Conservation (phyloP, 2,888 invertebrate genomes). For the Carterocephalus palaemon region DNA sequence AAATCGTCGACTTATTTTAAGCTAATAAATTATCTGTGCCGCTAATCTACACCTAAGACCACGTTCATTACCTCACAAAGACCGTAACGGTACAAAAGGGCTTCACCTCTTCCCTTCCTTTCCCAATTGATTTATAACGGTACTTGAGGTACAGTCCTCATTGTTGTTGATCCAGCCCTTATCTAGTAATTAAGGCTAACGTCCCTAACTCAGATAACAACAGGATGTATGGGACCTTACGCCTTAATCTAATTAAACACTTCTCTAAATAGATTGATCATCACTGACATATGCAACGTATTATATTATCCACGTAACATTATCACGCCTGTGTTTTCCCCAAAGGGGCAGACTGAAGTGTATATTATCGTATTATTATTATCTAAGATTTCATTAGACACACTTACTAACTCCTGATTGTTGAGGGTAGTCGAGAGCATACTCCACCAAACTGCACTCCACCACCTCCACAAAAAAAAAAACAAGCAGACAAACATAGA, state of each 20-base stretch:
- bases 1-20: too few relatives aligned
- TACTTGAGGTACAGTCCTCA: slow-evolving; percentile 7
- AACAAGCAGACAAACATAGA: too few relatives aligned
- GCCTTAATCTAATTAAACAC: slow-evolving; percentile 11
- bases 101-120: slow-evolving; percentile 5
- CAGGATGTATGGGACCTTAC: slow-evolving; percentile 9
- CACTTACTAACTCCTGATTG: too few relatives aligned
- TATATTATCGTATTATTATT: too few relatives aligned
- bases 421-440: too few relatives aligned
- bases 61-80: background rate
- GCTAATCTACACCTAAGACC: background rate
- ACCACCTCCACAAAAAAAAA: too few relatives aligned
- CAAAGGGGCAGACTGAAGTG: too few relatives aligned
- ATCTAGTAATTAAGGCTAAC: slow-evolving; percentile 22
- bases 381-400: too few relatives aligned
- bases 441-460: too few relatives aligned
- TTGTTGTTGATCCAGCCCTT: slow-evolving; percentile 17
- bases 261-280: slow-evolving; percentile 5
- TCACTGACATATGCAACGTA: background rate
- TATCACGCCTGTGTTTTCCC: too few relatives aligned
- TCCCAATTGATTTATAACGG: slow-evolving; percentile 20
- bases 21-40: too few relatives aligned
- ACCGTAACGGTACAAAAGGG: background rate
- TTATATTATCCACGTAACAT: background rate
- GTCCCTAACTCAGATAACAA: slow-evolving; percentile 16